These are phyloP conservation scores for human (Homo sapiens) DNA, from an alignment of 2,113 vertebrate species.

Conservation along the genomic window DNA sequence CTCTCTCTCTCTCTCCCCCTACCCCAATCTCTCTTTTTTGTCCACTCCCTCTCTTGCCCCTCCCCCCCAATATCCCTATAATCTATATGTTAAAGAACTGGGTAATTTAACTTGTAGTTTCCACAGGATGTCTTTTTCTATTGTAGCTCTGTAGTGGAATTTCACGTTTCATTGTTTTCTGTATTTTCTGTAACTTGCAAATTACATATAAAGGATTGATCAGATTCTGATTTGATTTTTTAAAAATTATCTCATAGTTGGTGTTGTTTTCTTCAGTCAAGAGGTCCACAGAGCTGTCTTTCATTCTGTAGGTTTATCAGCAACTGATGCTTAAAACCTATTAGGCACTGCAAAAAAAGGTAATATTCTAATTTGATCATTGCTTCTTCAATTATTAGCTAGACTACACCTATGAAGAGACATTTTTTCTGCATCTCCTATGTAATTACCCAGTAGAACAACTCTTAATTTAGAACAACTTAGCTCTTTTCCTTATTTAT, in stretches of 20 bases:
- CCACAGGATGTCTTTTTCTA: background rate
- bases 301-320: background rate
- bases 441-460: background rate
- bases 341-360: background rate
- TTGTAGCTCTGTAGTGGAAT: background rate
- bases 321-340: background rate
- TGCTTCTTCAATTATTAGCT: background rate
- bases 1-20: background rate
- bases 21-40: background rate
- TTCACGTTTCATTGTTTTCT: background rate
- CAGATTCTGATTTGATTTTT: background rate
- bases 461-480: background rate
- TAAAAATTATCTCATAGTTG: background rate
- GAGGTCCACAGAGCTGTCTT: background rate
- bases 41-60: no score
- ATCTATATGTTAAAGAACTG: background rate
- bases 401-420: background rate
- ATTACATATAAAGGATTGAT: background rate
- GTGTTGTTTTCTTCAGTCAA: background rate
- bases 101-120: background rate
- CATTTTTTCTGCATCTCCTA: background rate
- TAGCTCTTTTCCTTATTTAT: background rate
- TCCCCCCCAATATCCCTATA: background rate
- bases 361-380: background rate
- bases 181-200: background rate